phyloP scores from a whole-genome alignment of 2,113 vertebrate species.

The Candoia aspera region DNA sequence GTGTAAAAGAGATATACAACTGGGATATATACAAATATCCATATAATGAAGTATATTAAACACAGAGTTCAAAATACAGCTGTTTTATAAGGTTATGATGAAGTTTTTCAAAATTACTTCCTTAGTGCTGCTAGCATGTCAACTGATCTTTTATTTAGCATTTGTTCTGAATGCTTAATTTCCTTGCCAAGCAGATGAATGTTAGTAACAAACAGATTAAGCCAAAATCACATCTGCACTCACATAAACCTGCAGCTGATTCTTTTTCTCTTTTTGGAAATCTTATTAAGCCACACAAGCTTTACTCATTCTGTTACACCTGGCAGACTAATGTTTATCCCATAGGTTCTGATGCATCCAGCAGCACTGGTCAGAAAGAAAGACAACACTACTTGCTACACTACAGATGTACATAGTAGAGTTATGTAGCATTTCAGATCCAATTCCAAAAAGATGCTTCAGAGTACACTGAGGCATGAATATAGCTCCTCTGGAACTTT shows the following conservation, averaged over 20 bases:
- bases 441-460: neutral
- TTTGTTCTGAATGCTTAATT: conserved; percentile 51
- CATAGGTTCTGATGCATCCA: neutral
- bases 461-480: neutral
- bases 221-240: conserved; percentile 74
- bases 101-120: conserved; percentile 57
- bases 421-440: neutral
- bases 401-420: neutral
- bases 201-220: conserved; percentile 45
- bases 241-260: conserved; percentile 56
- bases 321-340: neutral
- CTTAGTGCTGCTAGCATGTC: conserved; percentile 56
- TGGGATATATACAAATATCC: neutral
- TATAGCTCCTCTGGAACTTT: neutral
- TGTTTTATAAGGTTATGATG: conserved; percentile 53
- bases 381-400: neutral
- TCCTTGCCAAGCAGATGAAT: conserved; percentile 68
- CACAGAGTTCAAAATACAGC: conserved; percentile 9
- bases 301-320: conserved; percentile 29
- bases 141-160: conserved; percentile 49
- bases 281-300: conserved; percentile 26
- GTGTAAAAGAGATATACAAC: neutral
- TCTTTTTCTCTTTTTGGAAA: conserved; percentile 53
- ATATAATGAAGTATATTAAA: neutral
- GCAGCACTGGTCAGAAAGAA: conserved; percentile 5